A percentile compares a stretch with the other conserved stretches of the same genome.
phyloP scores from a whole-genome alignment of 1,140 invertebrate genomes.

The Diorhabda sublineata region DNA sequence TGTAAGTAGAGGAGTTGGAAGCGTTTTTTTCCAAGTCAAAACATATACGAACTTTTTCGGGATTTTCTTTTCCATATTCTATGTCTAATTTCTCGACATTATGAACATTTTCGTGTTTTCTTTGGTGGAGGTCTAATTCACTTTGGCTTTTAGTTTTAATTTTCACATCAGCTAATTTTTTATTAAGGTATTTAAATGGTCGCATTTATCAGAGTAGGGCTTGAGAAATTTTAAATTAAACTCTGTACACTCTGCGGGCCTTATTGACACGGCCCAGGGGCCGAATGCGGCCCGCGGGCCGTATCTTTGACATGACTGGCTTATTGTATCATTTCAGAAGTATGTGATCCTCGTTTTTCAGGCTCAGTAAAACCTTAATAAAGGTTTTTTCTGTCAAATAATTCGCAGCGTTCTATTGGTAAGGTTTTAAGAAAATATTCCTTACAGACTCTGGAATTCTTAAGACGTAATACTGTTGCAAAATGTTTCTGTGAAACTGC shows the following conservation, averaged over 20 bases:
- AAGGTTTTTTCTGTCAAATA: conserved; percentile 10
- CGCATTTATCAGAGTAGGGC: no score
- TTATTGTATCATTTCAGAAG: conserved; percentile 9
- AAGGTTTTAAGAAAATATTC: conserved; percentile 3
- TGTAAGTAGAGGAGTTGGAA: no score
- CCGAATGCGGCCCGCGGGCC: no score
- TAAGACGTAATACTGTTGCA: conserved; percentile 12
- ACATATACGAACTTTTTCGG: not conserved
- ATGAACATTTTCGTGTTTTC: not conserved
- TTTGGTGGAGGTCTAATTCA: conserved; percentile 6
- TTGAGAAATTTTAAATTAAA: no score
- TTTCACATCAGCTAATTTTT: not conserved
- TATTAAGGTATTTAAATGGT: no score
- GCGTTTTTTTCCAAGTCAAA: not conserved
- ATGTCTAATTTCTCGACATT: not conserved
- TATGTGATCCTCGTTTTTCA: conserved; percentile 13
- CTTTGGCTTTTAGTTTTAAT: not conserved
- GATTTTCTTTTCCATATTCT: not conserved
- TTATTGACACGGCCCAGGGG: no score
- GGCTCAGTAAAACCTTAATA: conserved; percentile 4
- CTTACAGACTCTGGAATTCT: conserved; percentile 9
- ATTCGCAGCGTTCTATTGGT: conserved; percentile 11
- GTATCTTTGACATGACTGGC: not conserved
- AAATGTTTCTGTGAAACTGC: conserved; percentile 15
- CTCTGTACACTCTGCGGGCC: no score